Percentiles rank a stretch among this genome's conserved stretches.
phyloP scores from a whole-genome alignment of 2,888 invertebrate species.

The Apotomis capreana region DNA sequence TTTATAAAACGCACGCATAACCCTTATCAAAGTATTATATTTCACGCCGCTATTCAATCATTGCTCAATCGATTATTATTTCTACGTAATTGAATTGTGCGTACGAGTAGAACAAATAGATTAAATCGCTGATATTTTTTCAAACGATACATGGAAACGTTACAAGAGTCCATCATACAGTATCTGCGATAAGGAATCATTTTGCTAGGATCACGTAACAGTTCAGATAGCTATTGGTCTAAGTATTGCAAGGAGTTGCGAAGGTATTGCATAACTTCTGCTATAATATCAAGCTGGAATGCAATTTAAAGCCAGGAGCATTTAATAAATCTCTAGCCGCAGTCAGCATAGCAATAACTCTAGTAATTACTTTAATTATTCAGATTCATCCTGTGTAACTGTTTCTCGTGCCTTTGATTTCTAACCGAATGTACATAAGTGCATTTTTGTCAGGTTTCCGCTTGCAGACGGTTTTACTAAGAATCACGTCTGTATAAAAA shows the following conservation, averaged over 20 bases:
- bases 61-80: slow-evolving; percentile 61
- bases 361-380: slow-evolving; percentile 10
- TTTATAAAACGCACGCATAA: slow-evolving; percentile 1
- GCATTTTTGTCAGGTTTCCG: slow-evolving; percentile 3
- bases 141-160: slow-evolving; percentile 51
- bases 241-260: slow-evolving; percentile 31
- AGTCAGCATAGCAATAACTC: slow-evolving; percentile 9
- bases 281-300: slow-evolving; percentile 6
- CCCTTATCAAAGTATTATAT: slow-evolving; percentile 9
- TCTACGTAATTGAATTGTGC: slow-evolving; percentile 68
- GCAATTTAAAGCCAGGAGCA: slow-evolving; percentile 13
- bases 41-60: slow-evolving; percentile 9
- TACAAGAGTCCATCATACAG: slow-evolving; percentile 55
- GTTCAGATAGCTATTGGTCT: slow-evolving; percentile 30
- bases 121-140: slow-evolving; percentile 57
- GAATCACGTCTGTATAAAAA: slow-evolving; percentile 1
- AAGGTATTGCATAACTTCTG: slow-evolving; percentile 33
- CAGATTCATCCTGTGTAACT: slow-evolving; percentile 4
- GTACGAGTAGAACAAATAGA: slow-evolving; percentile 66
- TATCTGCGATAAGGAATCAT: slow-evolving; percentile 34
- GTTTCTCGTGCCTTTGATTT: neutral
- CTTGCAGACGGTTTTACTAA: slow-evolving; percentile 13
- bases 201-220: slow-evolving; percentile 44
- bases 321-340: slow-evolving; percentile 14
- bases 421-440: neutral